phyloP scores from a whole-genome alignment of 2,888 invertebrate genomes.

The Cerceris rybyensis region DNA sequence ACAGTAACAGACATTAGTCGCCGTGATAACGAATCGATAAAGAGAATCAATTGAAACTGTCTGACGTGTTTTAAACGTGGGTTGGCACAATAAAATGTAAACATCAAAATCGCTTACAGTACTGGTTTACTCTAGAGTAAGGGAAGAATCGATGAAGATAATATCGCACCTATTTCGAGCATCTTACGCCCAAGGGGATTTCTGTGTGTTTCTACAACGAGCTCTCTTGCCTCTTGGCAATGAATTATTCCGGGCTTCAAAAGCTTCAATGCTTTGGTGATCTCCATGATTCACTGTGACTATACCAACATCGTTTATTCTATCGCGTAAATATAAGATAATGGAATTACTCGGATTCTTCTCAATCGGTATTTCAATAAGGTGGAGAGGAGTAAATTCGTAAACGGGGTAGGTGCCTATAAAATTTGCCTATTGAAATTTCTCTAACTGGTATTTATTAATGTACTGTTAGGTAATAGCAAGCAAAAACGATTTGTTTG shows the following conservation, averaged over 20 bases:
- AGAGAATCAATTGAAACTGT: conserved; percentile 2
- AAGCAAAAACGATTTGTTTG: too few species aligned
- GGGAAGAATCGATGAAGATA: conserved; percentile 1
- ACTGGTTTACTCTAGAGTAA: neutral
- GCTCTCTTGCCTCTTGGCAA: neutral
- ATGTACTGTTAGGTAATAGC: too few species aligned
- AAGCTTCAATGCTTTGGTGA: conserved; percentile 5
- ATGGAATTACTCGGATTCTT: conserved; percentile 33
- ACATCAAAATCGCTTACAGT: conserved; percentile 1
- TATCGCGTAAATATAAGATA: conserved; percentile 47
- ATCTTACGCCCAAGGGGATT: conserved; percentile 20
- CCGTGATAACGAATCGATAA: neutral
- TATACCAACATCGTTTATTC: conserved; percentile 17
- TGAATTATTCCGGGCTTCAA: neutral
- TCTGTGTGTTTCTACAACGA: conserved; percentile 12
- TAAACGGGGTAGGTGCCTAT: too few species aligned
- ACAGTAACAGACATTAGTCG: neutral
- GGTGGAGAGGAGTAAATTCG: neutral
- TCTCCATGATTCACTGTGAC: conserved; percentile 41
- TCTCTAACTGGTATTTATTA: too few species aligned
- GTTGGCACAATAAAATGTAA: conserved; percentile 10
- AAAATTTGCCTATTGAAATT: too few species aligned
- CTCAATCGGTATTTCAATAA: conserved; percentile 45
- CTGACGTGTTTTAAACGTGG: neutral
- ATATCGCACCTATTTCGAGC: conserved; percentile 22